Evolutionary conservation across 2,888 invertebrate species (phyloP), one percentile per base, ranked within the genome.

Genomic region (Palloptera scutellata): DNA sequence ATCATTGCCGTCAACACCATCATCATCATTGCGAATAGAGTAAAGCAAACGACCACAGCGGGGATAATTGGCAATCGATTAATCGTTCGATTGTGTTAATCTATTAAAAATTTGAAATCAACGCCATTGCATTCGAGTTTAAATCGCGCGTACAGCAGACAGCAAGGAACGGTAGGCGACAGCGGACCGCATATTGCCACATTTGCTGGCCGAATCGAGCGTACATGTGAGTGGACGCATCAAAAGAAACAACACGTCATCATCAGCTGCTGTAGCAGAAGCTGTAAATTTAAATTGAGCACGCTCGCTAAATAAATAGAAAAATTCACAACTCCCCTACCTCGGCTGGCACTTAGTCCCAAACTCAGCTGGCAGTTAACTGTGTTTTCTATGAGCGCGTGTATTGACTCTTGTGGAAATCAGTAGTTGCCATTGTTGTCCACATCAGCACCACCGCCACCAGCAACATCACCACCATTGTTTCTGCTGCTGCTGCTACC

Each of bases 241-340:
- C 30, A 30, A 30, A 30, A 30, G 30, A 30, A 30, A 6, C 30
- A 30, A 30, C 30, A 30, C 42, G 42, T 12, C 57, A 57, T 41
- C 57, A 57, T 0, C 61, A 19, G 1, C 52, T 53, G 12, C 30
- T 54, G n/a, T 20, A 54, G 13, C 43, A 54, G 13, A 54, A 42
- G 13, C 51, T 48, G 20, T 57, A 57, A 13, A 42, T 41, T n/a
- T 54, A 19, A 11, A 45, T 30, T 53, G 59, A 65, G 58, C 52
- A 51, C 30, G 52, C 40, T n/a, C 40, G 17, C 12, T 20, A 48
- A 13, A 41, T 41, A 62, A 19, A 17, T 40, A 42, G 52, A 54
- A 43, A 40, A 52, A 20, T 30, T 40, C 30, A 20, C 55, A 9
- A 55, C 55, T 43, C 15, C n/a, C 45, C 13, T 64, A 64, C 19